Percentiles rank a stretch among this genome's conserved stretches.
phyloP scores from a whole-genome alignment of 2,888 invertebrate species.

The Adineta ricciae region DNA sequence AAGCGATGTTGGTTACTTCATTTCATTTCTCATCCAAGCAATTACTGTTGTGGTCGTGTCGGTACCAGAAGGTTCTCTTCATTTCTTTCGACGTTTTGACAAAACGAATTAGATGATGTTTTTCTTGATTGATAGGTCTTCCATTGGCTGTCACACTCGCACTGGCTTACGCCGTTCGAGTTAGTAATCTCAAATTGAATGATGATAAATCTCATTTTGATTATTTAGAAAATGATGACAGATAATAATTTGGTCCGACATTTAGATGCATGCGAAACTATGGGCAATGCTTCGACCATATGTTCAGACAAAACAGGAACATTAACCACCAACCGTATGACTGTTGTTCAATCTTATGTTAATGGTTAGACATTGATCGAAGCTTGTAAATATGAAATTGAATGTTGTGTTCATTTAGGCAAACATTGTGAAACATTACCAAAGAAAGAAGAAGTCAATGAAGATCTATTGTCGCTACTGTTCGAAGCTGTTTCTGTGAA shows the following conservation, averaged over 20 bases:
- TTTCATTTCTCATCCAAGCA: slow-evolving; percentile 96
- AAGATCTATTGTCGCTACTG: neutral
- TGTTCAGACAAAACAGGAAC: slow-evolving; percentile 29
- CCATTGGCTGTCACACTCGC: slow-evolving; percentile 95
- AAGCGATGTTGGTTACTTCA: slow-evolving; percentile 72
- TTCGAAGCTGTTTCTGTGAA: neutral
- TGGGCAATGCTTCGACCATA: slow-evolving; percentile 25
- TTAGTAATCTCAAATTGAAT: neutral
- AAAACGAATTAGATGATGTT: neutral
- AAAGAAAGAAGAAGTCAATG: neutral
- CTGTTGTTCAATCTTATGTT: slow-evolving; percentile 18
- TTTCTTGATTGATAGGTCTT: slow-evolving; percentile 76
- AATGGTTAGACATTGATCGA: neutral
- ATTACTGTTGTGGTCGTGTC: slow-evolving; percentile 98
- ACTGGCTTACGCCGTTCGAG: slow-evolving; percentile 84
- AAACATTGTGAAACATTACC: neutral
- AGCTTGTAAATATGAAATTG: too few species aligned
- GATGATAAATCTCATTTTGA: neutral
- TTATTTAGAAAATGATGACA: slow-evolving; percentile 34
- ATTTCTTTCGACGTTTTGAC: neutral
- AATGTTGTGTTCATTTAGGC: neutral
- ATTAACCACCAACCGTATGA: slow-evolving; percentile 27
- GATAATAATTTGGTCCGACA: slow-evolving; percentile 23
- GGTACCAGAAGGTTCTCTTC: slow-evolving; percentile 81
- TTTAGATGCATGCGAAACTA: slow-evolving; percentile 25